These are phyloP conservation scores for Sycophaga agraensis DNA, from an alignment of 1,140 invertebrate genomes.

Conservation along the genomic window DNA sequence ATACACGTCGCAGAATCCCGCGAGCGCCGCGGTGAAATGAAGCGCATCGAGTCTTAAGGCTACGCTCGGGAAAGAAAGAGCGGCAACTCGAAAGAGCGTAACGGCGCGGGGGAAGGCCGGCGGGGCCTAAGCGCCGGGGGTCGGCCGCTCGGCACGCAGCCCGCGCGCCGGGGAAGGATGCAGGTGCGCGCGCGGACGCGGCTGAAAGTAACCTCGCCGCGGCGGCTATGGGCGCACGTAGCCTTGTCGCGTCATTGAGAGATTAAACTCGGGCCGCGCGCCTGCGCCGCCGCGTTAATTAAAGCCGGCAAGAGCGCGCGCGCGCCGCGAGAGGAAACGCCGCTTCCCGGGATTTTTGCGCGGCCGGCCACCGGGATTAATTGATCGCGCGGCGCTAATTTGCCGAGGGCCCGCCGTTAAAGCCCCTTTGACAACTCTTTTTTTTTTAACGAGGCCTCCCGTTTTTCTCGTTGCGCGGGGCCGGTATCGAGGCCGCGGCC, in stretches of 20 bases:
- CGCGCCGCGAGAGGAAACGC: neutral
- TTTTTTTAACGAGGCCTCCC: too few relatives aligned
- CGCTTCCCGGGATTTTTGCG: constrained; percentile 24
- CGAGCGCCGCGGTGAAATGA: too few relatives aligned
- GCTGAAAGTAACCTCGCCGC: too few relatives aligned
- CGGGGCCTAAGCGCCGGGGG: too few relatives aligned
- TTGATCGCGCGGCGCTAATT: constrained; percentile 36
- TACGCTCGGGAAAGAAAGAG: too few relatives aligned
- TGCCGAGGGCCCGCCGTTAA: neutral
- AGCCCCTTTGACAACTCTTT: neutral
- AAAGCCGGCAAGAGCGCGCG: constrained; percentile 28
- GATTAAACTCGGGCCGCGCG: constrained; percentile 19
- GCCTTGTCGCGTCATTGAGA: constrained; percentile 20
- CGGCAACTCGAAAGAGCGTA: neutral
- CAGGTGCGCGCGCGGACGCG: too few relatives aligned
- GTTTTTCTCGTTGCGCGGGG: too few relatives aligned
- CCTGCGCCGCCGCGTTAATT: constrained; percentile 34
- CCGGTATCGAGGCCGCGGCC: too few relatives aligned
- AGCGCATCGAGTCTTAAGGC: too few relatives aligned
- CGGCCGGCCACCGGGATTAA: constrained; percentile 30
- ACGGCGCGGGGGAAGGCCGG: neutral
- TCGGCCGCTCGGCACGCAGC: too few relatives aligned
- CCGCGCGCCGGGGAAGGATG: too few relatives aligned
- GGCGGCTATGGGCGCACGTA: neutral
- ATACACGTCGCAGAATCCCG: too few relatives aligned